phyloP scores from a whole-genome alignment of 2,888 invertebrate genomes.

The Hypselothyrea guttata region DNA sequence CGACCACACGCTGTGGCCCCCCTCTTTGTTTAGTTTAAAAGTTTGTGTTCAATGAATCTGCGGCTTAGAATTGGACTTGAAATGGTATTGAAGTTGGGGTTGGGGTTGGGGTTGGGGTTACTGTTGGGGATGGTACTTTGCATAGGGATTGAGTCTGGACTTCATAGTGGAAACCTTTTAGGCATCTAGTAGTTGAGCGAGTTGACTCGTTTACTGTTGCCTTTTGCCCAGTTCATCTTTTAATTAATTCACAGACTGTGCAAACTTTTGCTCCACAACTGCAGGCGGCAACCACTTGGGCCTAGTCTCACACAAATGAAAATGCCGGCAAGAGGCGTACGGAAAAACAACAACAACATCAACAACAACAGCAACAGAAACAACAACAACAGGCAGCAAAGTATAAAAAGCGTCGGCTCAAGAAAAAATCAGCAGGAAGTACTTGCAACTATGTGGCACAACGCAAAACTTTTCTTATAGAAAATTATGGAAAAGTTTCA shows the following conservation, averaged over 20 bases:
- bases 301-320: conserved; percentile 62
- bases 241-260: conserved; percentile 72
- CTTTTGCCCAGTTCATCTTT: conserved; percentile 71
- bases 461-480: conserved; percentile 76
- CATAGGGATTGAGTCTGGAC: neutral
- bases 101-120: neutral
- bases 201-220: conserved; percentile 45
- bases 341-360: conserved; percentile 21
- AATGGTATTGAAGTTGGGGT: neutral
- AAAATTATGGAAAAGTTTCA: conserved; percentile 75
- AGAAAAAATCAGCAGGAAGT: conserved; percentile 67
- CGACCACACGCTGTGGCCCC: too few species aligned
- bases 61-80: conserved; percentile 9
- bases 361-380: conserved; percentile 5
- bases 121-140: neutral
- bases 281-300: conserved; percentile 66
- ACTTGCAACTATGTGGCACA: conserved; percentile 73
- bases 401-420: conserved; percentile 31
- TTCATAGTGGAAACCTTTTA: conserved; percentile 8
- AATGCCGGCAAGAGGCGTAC: conserved; percentile 30
- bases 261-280: conserved; percentile 60
- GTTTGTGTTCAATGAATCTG: conserved; percentile 51
- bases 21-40: conserved; percentile 47
- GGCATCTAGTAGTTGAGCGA: conserved; percentile 11
- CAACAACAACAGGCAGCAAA: neutral